Evolutionary conservation across 2,113 vertebrate species (phyloP), one percentile per base, ranked within the genome.

Genomic region (Hyperoodon ampullatus): DNA sequence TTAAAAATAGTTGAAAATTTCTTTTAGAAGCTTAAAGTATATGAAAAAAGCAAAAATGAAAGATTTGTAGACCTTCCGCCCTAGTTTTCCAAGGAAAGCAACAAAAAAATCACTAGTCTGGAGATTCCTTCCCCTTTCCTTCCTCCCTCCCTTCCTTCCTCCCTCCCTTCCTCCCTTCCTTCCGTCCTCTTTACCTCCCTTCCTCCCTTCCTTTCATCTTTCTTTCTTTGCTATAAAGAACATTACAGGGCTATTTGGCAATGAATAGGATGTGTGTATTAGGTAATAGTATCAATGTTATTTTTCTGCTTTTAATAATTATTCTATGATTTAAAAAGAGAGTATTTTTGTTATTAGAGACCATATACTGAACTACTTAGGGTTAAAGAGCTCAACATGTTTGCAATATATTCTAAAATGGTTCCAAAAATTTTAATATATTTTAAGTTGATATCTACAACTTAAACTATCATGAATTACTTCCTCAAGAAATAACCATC

Each of bases 1-100:
- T 77, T 68, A 39, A 86, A 88, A 78, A 35, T 70, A n/a, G 26
- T 85, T 68, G 63, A 53, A 84, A 77, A 77, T 93, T 60, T 89
- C 80, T 68, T 88, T 47, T 24, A 71, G 88, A 53, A 85, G 6
- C n/a, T 92, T 65, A 33, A 77, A 80, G 33, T 65, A 77, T 55
- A 78, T 58, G 6, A 93, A 74, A 86, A 53, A 89, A 81, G 26
- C 68, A 94, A 92, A 95, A 75, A 33, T 84, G 24, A 55, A 66
- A 72, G 71, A 96, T 86, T 65, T 89, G 26, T 90, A 82, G 42
- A 74, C 4, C 3, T 6, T 71, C 50, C 82, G 12, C 65, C 47
- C 15, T 81, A 30, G 23, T 77, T 83, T 81, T 93, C 61, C 16
- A 84, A 90, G 44, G 24, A 80, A 93, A 93, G 81, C 8, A 88